Conservation (phyloP, 2,888 invertebrate genomes). For the Athalia circularis region DNA sequence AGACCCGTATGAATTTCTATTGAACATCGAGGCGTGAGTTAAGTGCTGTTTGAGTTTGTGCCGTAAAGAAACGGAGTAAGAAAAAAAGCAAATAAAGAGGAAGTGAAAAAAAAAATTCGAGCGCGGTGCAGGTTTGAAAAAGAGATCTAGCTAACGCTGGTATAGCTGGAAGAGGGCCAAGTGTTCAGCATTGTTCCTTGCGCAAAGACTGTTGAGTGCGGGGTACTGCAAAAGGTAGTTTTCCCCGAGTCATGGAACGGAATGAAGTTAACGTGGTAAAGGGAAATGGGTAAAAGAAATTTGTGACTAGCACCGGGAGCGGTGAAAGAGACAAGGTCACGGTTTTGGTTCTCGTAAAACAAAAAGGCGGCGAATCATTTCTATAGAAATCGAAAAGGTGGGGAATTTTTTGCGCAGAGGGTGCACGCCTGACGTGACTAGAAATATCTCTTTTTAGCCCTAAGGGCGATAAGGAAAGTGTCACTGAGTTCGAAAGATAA, state of each 20-base stretch:
- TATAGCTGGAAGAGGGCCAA: conserved; percentile 35
- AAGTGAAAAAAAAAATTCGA: conserved; percentile 42
- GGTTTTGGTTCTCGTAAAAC: conserved; percentile 22
- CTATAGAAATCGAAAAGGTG: background rate
- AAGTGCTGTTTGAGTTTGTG: conserved; percentile 46
- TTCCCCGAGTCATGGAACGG: conserved; percentile 10
- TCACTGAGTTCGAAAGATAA: conserved; percentile 22
- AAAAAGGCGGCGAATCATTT: conserved; percentile 26
- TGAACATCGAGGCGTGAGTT: conserved; percentile 38
- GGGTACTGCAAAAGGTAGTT: background rate
- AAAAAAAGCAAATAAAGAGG: conserved; percentile 17
- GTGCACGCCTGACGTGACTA: conserved; percentile 33
- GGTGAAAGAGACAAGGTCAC: conserved; percentile 17
- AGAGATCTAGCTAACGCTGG: conserved; percentile 11
- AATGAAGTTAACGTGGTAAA: background rate
- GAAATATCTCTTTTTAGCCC: conserved; percentile 20
- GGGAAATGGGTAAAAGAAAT: background rate
- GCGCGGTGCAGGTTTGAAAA: conserved; percentile 31
- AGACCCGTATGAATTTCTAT: conserved; percentile 39
- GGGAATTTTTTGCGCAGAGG: background rate
- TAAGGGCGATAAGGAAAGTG: conserved; percentile 31
- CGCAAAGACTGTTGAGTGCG: background rate
- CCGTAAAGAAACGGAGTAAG: conserved; percentile 24
- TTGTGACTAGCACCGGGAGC: background rate
- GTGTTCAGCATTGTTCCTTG: conserved; percentile 23